Base-by-base conservation (phyloP, 92 coral and sea anemone genomes). In the Phymanthus crucifer region DNA sequence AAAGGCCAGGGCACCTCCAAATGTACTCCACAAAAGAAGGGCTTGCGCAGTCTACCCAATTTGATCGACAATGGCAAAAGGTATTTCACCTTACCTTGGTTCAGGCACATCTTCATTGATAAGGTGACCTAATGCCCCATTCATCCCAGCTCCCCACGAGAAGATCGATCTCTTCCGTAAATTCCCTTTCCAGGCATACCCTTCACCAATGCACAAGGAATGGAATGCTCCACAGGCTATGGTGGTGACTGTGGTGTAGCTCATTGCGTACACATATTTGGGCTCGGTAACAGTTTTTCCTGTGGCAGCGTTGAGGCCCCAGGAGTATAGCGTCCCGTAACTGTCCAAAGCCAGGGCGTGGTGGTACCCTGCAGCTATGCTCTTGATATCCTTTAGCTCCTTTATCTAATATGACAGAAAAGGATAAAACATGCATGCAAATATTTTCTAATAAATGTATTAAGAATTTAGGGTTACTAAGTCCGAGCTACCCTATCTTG, bases 81-180 rank as follows among this genome's bases (percentile, higher is more conserved):
- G 47, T 75, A 18, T 31, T 17, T 23, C 82, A 1, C 14, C 78
- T 50, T 65, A 84, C 56, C 82, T 64, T 26, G 84, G 88, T 23
- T 54, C 13, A 34, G 36, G 57, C 14, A 80, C 31, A 35, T 38
- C 40, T 10, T n/a, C 40, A 33, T 38, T 17, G 32, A 83, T 71
- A 36, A 89, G 89, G 68, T 82, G 64, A n/a, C 94, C 94, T 26
- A 90, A 88, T 6, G 77, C 89, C 34, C 94, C 94, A 73, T 61
- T 74, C 0, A 81, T 69, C 23, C 94, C 94, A 35, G 74, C 8
- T 19, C 94, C 94, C 94, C 94, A 90, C 0, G 91, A 40, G 75
- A 69, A 90, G 36, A 89, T 72, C 2, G 83, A 70, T 21, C 89
- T 91, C 13, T 68, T 68, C 47, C 69, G 85, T 38, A 73, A 32